Conservation (phyloP, 2,797 vertebrate species). For the Eospalax fontanierii region DNA sequence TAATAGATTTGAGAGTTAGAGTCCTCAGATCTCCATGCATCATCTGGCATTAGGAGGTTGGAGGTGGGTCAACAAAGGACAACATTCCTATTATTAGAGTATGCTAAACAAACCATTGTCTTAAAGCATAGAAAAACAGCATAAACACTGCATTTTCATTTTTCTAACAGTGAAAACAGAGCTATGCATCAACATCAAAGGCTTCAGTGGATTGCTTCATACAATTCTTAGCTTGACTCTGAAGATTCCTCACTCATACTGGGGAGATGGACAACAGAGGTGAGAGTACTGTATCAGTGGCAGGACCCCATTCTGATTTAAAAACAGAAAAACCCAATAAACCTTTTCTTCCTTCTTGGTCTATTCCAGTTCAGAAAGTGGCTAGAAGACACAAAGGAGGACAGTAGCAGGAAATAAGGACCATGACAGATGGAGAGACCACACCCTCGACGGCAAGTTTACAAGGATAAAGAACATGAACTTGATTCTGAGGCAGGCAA, state of each 20-base stretch:
- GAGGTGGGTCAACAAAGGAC: not conserved
- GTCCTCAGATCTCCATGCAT: not conserved
- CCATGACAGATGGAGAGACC: not conserved
- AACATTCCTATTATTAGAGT: not conserved
- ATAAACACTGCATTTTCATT: not conserved
- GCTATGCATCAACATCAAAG: not conserved
- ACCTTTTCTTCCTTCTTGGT: constrained; percentile 24
- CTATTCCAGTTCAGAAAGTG: not conserved
- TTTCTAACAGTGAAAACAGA: constrained; percentile 6
- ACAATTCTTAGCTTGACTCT: not conserved
- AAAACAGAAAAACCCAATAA: not conserved
- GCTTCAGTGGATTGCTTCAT: not conserved
- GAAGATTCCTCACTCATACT: not conserved
- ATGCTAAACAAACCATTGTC: not conserved
- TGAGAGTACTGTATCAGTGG: not conserved
- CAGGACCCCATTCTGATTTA: constrained; percentile 17
- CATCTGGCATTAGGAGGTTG: not conserved
- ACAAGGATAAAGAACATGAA: not conserved
- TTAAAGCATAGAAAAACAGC: not conserved
- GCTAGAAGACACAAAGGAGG: not conserved
- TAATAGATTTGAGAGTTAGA: not conserved
- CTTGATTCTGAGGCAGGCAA: constrained; percentile 35
- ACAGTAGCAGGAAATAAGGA: not conserved
- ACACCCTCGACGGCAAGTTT: not conserved
- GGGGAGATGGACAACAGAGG: not conserved